Conservation (phyloP, 2,888 invertebrate genomes). For the Atrina japonica region DNA sequence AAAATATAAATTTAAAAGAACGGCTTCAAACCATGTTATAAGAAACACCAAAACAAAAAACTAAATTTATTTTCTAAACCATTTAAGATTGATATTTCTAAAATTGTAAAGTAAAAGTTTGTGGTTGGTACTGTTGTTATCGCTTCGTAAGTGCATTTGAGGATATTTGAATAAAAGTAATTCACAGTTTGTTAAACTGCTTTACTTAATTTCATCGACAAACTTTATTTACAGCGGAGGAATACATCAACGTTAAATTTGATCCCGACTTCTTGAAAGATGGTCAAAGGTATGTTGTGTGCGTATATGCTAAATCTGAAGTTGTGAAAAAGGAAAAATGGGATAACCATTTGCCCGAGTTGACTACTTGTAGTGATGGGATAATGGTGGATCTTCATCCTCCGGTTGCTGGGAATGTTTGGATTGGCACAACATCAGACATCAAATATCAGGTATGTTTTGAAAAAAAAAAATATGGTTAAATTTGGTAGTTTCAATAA, state of each 20-base stretch:
- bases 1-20: too few species aligned
- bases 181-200: too few species aligned
- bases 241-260: slow-evolving; percentile 33
- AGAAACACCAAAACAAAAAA: too few species aligned
- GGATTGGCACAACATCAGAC: slow-evolving; percentile 25
- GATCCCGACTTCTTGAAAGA: slow-evolving; percentile 6
- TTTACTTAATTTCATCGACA: too few species aligned
- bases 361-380: slow-evolving; percentile 37
- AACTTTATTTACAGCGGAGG: slow-evolving; percentile 27
- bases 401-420: slow-evolving; percentile 25
- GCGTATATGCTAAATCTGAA: slow-evolving; percentile 18
- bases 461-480: neutral
- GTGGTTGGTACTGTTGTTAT: too few species aligned
- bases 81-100: too few species aligned
- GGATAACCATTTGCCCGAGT: slow-evolving; percentile 4
- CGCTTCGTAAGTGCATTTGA: too few species aligned
- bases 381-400: slow-evolving; percentile 32
- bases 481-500: too few species aligned
- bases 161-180: too few species aligned
- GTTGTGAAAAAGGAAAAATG: slow-evolving; percentile 26
- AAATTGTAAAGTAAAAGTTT: too few species aligned
- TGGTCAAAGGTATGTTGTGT: slow-evolving; percentile 34
- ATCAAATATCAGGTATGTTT: slow-evolving; percentile 27
- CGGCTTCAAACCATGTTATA: too few species aligned
- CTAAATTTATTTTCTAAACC: too few species aligned